These are phyloP conservation scores for Antechinus stuartii DNA, from an alignment of 2,113 vertebrate species.

Conservation along the genomic window DNA sequence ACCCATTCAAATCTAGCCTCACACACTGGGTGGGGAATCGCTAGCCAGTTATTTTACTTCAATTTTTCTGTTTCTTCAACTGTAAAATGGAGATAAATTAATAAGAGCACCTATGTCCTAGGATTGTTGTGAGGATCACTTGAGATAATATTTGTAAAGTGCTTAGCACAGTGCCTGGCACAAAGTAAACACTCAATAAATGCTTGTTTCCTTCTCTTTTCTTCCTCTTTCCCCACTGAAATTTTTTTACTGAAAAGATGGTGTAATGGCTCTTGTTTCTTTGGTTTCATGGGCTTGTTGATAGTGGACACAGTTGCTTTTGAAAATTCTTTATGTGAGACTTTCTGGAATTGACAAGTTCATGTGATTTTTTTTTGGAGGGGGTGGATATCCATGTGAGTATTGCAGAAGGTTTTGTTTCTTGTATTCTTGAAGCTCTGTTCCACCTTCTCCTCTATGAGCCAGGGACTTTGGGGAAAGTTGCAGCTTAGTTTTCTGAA, in stretches of 20 bases:
- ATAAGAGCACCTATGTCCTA: background rate
- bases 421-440: slow-evolving; percentile 1
- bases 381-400: slow-evolving; percentile 13
- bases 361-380: slow-evolving; percentile 36
- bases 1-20: background rate
- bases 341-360: slow-evolving; percentile 52
- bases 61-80: background rate
- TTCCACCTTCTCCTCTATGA: slow-evolving; percentile 49
- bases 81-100: background rate
- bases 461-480: slow-evolving; percentile 50
- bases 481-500: slow-evolving; percentile 33
- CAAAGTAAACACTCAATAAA: background rate
- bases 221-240: background rate
- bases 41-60: background rate
- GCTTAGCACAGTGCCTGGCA: background rate
- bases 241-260: background rate
- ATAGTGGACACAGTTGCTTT: slow-evolving; percentile 41
- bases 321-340: slow-evolving; percentile 39
- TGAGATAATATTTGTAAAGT: background rate
- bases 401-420: slow-evolving; percentile 67
- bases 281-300: slow-evolving; percentile 13
- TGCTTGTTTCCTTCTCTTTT: background rate
- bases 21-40: background rate
- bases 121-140: background rate
- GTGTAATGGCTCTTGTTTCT: background rate